Percentiles rank a stretch among this genome's conserved stretches.
These are phyloP conservation scores for Dicrostonyx torquatus DNA, from an alignment of 2,797 vertebrate species.

Conservation along the genomic window DNA sequence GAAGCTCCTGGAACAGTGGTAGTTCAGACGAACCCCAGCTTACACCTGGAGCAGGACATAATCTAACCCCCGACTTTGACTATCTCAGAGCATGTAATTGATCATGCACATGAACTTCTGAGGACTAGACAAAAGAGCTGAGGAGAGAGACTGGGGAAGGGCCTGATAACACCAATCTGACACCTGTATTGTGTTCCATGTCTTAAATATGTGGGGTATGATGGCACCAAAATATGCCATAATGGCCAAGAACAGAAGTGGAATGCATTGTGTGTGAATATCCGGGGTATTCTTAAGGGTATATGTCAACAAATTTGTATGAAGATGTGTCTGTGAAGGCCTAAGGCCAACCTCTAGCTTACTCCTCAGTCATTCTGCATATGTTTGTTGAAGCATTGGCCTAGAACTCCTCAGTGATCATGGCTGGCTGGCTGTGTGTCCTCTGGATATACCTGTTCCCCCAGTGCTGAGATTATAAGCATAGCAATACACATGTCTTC, in stretches of 20 bases:
- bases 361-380: not conserved
- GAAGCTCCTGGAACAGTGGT: not conserved
- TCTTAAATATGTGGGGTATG: not conserved
- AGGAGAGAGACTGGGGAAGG: not conserved
- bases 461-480: not conserved
- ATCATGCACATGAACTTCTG: conserved; percentile 21
- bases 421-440: not conserved
- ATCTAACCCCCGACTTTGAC: not conserved
- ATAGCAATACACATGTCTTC: not conserved
- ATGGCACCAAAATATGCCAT: not conserved
- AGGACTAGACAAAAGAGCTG: not conserved
- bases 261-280: not conserved
- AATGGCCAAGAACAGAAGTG: not conserved
- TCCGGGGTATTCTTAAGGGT: not conserved
- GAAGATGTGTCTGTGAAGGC: not conserved
- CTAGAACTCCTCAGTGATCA: not conserved
- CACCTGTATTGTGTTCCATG: not conserved
- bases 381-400: not conserved
- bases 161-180: not conserved
- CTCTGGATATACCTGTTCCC: not conserved
- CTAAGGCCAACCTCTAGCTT: too few species aligned
- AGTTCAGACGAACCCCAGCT: not conserved
- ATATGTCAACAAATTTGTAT: rapidly evolving
- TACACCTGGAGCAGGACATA: conserved; percentile 41
- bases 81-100: conserved; percentile 34